Evolutionary conservation across 30 jellyfish, hydroid and myxozoan genomes (phyloP), one percentile per base, ranked within the genome.

Genomic region (Hydractinia echinata): DNA sequence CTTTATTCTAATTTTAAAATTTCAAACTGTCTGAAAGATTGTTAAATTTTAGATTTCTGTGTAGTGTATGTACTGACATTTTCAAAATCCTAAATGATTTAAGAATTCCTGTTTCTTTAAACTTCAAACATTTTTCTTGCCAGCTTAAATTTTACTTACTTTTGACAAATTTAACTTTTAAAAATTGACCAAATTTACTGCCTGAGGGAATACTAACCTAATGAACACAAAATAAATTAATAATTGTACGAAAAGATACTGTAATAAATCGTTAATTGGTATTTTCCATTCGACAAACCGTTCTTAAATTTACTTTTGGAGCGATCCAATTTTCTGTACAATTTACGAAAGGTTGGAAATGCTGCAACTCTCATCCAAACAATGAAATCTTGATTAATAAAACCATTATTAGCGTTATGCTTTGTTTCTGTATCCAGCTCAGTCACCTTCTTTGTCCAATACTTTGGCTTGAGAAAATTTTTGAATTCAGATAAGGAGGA

Each of bases 311-410:
- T 48, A 44, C 10, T 61, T 15, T 4, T 11, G 19, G 60, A 80
- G 1, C 67, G 66, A 5, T 80, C 74, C 53, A 87, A 55, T 14
- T 67, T 87, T 16, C 95, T 87, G 86, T 94, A 88, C 86, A 94
- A 64, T 80, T 94, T 94, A 48, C 99, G 83, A 82, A 94, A 94
- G 4, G 96, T 94, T 4, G 99, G 99, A 81, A 94, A 94, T 21
- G 99, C 97, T 44, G 99, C 99, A 4, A 94, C 99, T 70, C 99
- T 76, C 99, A 94, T 94, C 99, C 99, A 94, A 5, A 94, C 99
- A 82, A 94, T 88, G 76, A 94, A 94, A 60, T 86, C 99, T 82
- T 88, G 94, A 61, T 94, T 94, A 5, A 55, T 58, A 72, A 88
- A 85, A 8, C 95, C 91, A 61, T 86, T 92, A 69, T 87, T 84